Base-by-base conservation (phyloP, 2,888 invertebrate genomes). In the Eubasilissa splendida region DNA sequence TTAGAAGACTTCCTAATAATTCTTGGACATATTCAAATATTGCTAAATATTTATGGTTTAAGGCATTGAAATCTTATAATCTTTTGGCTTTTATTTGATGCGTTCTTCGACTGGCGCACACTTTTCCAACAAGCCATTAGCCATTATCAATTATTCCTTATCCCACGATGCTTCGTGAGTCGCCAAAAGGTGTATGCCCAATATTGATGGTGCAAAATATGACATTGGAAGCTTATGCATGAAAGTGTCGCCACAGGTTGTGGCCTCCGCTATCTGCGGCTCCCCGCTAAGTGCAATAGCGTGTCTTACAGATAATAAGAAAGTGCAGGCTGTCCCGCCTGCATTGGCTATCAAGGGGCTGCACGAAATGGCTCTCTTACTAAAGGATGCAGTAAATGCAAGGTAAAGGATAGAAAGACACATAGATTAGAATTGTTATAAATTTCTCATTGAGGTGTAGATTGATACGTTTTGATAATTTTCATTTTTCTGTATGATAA, bases 201-300 rank as follows among this genome's bases (percentile, higher is more conserved):
- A 8, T 68, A 68, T 50, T 52, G 50, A 68, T 63, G 53, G 52
- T 73, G 33, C 71, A 56, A 73, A 73, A 56, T 73, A 58, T 73
- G 71, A 58, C 56, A 33, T 73, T 33, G 31, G 56, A 73, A 33
- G 12, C 58, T 56, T 10, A 33, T 56, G 8, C 31, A 33, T 31
- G 56, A 1, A 42, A 12, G 58, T 58, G 71, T 73, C 71, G 77
- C 60, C 59, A 53, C 60, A 50, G n/a, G 76, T 60, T 5, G 54
- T 56, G 66, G 53, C 52, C 74, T 31, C 74, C 14, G 58, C 58
- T 59, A 73, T 71, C 73, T 74, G 56, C 71, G 74, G 77, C 77
- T 75, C 68, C 63, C 74, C 75, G 56, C 80, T 83, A 83, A 83
- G 83, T 83, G 83, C 80, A 80, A 82, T 83, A 80, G 80, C 82